These are phyloP conservation scores for Himalopsyche anomala DNA, from an alignment of 2,888 invertebrate species.

Conservation along the genomic window DNA sequence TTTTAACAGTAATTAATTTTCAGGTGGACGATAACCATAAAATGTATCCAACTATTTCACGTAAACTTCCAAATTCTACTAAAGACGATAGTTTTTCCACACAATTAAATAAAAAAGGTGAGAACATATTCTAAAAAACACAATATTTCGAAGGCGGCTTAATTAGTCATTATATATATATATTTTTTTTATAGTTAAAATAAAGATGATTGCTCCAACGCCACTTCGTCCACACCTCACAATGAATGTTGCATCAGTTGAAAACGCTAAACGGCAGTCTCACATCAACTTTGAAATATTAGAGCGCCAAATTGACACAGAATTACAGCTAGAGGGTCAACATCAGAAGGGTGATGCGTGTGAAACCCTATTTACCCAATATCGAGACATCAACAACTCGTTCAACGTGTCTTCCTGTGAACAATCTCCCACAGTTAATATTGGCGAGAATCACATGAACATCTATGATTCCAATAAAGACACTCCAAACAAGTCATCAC, in stretches of 20 bases:
- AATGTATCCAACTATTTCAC: neutral
- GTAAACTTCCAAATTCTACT: neutral
- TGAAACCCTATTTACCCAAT: slow-evolving; percentile 49
- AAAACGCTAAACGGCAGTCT: neutral
- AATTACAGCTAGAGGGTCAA: neutral
- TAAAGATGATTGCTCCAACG: neutral
- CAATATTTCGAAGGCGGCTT: too few relatives aligned
- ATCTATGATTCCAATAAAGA: slow-evolving; percentile 23
- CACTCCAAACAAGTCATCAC: slow-evolving; percentile 10
- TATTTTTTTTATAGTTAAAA: neutral
- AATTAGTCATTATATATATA: neutral
- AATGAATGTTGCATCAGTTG: neutral
- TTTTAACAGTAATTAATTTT: neutral
- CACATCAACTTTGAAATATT: neutral
- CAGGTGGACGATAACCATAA: neutral
- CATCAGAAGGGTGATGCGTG: neutral
- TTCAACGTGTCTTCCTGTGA: slow-evolving; percentile 55
- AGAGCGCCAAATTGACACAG: neutral
- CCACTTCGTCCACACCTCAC: neutral
- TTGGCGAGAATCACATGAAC: slow-evolving; percentile 39
- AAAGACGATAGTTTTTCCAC: neutral
- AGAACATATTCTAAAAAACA: neutral
- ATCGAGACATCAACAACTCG: slow-evolving; percentile 57
- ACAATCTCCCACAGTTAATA: slow-evolving; percentile 29
- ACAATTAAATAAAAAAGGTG: neutral